phyloP scores from a whole-genome alignment of 2,797 vertebrate genomes.

The Esox masquinongy region DNA sequence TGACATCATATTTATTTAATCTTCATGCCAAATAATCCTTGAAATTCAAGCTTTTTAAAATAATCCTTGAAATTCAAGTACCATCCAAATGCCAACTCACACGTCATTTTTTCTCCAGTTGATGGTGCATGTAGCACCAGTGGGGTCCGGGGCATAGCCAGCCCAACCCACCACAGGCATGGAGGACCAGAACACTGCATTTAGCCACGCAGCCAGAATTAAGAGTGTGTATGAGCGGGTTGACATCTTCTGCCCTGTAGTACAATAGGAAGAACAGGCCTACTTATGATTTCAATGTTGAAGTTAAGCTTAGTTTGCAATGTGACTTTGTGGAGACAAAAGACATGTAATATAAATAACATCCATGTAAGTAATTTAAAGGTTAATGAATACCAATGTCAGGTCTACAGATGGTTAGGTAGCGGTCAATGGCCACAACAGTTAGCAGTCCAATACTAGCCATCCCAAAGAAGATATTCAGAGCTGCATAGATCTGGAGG shows the following conservation, averaged over 20 bases:
- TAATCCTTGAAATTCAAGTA: background rate
- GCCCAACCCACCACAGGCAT: slow-evolving; percentile 93
- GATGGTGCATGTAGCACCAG: slow-evolving; percentile 94
- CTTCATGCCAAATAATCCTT: background rate
- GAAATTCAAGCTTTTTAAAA: background rate
- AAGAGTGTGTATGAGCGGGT: slow-evolving; percentile 79
- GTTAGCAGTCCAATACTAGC: slow-evolving; percentile 94
- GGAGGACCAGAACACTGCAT: slow-evolving; percentile 91
- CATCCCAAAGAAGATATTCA: slow-evolving; percentile 99
- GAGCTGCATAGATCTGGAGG: slow-evolving; percentile 90
- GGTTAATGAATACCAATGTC: slow-evolving; percentile 79
- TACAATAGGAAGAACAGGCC: slow-evolving; percentile 8
- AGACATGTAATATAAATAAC: background rate
- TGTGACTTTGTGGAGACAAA: background rate
- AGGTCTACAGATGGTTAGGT: slow-evolving; percentile 89
- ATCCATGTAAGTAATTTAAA: background rate
- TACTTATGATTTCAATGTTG: background rate
- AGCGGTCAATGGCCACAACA: slow-evolving; percentile 91
- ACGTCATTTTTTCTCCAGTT: slow-evolving; percentile 91
- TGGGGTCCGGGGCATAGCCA: slow-evolving; percentile 92
- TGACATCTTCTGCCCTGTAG: slow-evolving; percentile 88
- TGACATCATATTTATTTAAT: background rate
- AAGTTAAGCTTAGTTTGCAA: background rate
- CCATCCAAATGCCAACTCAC: slow-evolving; percentile 70
- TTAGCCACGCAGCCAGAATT: slow-evolving; percentile 90